These are phyloP conservation scores for Nerophis lumbriciformis DNA, from an alignment of 2,113 vertebrate genomes.

Conservation along the genomic window DNA sequence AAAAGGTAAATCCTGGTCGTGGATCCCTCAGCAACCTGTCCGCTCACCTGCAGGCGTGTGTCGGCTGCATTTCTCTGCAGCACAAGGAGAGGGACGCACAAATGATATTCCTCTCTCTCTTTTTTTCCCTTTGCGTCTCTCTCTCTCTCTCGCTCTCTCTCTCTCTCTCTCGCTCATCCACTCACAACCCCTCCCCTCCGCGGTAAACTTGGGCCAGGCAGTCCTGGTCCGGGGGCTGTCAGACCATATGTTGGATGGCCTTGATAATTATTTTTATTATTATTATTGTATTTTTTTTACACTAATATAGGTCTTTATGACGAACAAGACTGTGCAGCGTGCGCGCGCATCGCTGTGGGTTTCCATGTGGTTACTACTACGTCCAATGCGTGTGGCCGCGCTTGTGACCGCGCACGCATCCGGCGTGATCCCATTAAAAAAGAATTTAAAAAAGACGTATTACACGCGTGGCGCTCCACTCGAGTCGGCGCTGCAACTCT, in stretches of 20 bases:
- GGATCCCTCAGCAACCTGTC: conserved; percentile 68
- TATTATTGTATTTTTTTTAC: too few relatives aligned
- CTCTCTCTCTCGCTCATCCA: conserved; percentile 33
- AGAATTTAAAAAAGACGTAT: too few relatives aligned
- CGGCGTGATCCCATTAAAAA: too few relatives aligned
- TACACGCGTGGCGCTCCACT: too few relatives aligned
- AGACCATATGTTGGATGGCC: not conserved
- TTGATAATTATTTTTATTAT: not conserved
- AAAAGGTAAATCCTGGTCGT: conserved; percentile 51
- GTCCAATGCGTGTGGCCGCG: conserved; percentile 52
- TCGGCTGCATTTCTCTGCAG: conserved; percentile 90
- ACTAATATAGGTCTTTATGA: too few relatives aligned
- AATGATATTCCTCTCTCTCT: conserved; percentile 92
- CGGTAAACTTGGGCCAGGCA: conserved; percentile 77
- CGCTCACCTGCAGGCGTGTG: conserved; percentile 88
- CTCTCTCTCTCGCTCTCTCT: conserved; percentile 29
- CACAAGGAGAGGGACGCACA: conserved; percentile 87
- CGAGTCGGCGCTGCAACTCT: too few relatives aligned
- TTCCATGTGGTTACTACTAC: conserved; percentile 41
- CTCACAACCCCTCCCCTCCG: conserved; percentile 49
- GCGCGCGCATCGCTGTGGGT: conserved; percentile 34
- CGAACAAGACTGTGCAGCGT: not conserved
- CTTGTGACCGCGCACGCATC: not conserved
- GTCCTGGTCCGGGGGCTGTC: not conserved
- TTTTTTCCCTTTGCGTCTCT: conserved; percentile 52